These are phyloP conservation scores for Aphrocallistes beatrix DNA, from an alignment of 37 sponge, comb jelly and placozoan genomes.

Conservation along the genomic window DNA sequence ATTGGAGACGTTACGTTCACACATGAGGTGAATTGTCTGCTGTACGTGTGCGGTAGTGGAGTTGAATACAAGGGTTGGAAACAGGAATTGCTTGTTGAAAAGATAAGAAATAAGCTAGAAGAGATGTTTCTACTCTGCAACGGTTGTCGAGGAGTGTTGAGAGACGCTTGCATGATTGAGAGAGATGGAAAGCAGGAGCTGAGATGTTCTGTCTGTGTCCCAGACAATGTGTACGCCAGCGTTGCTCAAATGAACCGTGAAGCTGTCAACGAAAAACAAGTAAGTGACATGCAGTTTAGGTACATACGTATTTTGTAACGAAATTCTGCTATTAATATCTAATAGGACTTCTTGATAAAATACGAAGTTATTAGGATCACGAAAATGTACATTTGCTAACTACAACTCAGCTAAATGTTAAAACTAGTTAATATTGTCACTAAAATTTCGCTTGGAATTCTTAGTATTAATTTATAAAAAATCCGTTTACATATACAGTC, in stretches of 20 bases:
- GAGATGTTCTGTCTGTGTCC: not conserved
- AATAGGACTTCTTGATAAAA: too few relatives aligned
- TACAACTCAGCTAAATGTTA: too few relatives aligned
- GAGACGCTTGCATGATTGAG: not conserved
- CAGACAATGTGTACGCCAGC: not conserved
- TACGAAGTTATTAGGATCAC: too few relatives aligned
- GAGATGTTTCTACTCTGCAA: not conserved
- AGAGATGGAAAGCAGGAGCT: not conserved
- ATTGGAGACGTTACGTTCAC: too few relatives aligned
- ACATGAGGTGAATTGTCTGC: too few relatives aligned
- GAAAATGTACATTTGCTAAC: too few relatives aligned
- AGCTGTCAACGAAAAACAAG: not conserved
- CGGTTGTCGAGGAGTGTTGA: not conserved
- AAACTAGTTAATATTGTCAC: too few relatives aligned
- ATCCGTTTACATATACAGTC: too few relatives aligned
- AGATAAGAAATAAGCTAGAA: not conserved
- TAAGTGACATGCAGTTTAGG: too few relatives aligned
- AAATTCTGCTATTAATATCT: too few relatives aligned
- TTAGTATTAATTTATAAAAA: not conserved
- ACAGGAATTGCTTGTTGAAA: not conserved
- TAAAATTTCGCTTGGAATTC: not conserved
- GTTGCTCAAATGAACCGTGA: not conserved
- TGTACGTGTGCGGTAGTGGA: too few relatives aligned
- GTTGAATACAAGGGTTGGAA: not conserved
- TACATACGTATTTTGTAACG: too few relatives aligned